Percentiles rank a stretch among this genome's conserved stretches.
Conservation (phyloP, 2,797 vertebrate genomes). For the Gastrophryne carolinensis region DNA sequence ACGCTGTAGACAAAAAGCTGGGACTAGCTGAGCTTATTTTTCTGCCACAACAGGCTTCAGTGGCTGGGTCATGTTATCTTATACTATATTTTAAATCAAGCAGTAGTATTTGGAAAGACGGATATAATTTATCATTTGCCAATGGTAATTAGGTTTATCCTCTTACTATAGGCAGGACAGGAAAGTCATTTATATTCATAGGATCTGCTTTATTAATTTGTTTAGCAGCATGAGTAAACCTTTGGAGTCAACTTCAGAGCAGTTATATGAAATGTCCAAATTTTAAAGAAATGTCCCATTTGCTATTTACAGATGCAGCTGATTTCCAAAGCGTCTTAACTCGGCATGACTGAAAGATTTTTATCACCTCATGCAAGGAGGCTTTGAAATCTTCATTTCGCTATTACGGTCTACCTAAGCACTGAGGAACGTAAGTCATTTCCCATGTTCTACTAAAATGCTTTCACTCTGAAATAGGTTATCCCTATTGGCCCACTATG, state of each 20-base stretch:
- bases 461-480: neutral
- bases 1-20: too few relatives aligned
- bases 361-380: neutral
- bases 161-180: neutral
- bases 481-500: too few relatives aligned
- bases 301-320: neutral
- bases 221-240: slow-evolving; percentile 27
- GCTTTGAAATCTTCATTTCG: neutral
- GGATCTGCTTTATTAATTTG: slow-evolving; percentile 13
- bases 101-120: neutral
- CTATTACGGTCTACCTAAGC: neutral
- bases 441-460: neutral
- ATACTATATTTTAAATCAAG: too few relatives aligned
- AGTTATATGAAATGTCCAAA: slow-evolving; percentile 19
- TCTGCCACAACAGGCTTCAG: too few relatives aligned
- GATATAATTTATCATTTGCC: neutral
- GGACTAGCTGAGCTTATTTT: too few relatives aligned
- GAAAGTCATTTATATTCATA: neutral
- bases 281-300: slow-evolving; percentile 5
- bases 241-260: neutral
- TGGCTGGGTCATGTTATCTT: too few relatives aligned
- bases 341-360: slow-evolving; percentile 14
- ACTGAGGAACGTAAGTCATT: neutral
- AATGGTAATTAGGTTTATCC: neutral
- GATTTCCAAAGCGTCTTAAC: slow-evolving; percentile 6